phyloP scores from a whole-genome alignment of 2,888 invertebrate genomes.

The Torymus texanus region DNA sequence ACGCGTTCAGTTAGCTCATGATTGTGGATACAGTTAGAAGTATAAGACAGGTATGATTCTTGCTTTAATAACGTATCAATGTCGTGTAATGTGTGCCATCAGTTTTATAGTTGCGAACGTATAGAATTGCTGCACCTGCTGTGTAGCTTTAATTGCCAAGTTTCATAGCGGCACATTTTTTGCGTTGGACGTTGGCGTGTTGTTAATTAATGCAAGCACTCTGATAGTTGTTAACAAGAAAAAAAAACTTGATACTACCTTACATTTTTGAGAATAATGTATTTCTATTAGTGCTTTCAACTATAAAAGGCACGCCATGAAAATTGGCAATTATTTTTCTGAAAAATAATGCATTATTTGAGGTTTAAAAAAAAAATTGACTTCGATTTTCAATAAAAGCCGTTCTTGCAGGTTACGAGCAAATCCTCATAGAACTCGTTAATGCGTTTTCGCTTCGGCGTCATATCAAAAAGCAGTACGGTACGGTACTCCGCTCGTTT shows the following conservation, averaged over 20 bases:
- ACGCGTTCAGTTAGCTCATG: background rate
- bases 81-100: background rate
- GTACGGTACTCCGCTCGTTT: conserved; percentile 5
- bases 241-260: too few species aligned
- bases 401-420: background rate
- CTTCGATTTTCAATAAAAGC: too few species aligned
- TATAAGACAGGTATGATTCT: conserved; percentile 6
- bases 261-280: too few species aligned
- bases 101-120: conserved; percentile 1
- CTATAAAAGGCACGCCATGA: too few species aligned
- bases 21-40: background rate
- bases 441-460: conserved; percentile 12
- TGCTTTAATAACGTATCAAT: conserved; percentile 5
- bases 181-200: too few species aligned
- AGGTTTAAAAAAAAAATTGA: too few species aligned
- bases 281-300: too few species aligned
- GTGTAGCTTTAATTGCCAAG: background rate
- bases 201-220: background rate
- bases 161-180: too few species aligned
- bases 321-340: too few species aligned
- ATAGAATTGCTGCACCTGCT: background rate
- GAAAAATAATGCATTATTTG: too few species aligned
- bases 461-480: conserved; percentile 16
- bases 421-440: conserved; percentile 17
- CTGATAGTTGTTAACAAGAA: too few species aligned